These are phyloP conservation scores for Lepidurus packardi DNA, from an alignment of 1,140 invertebrate genomes.

Conservation along the genomic window DNA sequence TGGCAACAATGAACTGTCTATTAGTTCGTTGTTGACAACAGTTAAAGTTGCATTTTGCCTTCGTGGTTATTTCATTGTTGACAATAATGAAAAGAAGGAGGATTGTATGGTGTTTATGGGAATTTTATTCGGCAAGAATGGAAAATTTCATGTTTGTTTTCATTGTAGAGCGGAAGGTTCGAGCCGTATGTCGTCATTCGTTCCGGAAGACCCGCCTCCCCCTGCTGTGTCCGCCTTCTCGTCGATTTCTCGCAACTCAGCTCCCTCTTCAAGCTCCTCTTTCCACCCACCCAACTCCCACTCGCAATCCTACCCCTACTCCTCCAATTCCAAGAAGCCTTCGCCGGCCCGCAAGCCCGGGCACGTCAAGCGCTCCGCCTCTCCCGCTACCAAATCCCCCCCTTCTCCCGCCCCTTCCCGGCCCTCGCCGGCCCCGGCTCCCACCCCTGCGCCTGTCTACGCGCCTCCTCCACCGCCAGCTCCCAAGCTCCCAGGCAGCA, in stretches of 20 bases:
- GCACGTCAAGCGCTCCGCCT: conserved; percentile 35
- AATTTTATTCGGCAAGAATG: background rate
- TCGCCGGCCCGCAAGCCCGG: conserved; percentile 37
- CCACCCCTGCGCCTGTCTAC: background rate
- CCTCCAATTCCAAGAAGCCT: conserved; percentile 35
- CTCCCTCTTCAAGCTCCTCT: conserved; percentile 37
- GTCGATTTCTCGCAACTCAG: background rate
- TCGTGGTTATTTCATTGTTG: no score
- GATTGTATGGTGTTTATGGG: background rate
- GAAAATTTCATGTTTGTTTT: conserved; percentile 4
- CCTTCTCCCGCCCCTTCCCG: conserved; percentile 57
- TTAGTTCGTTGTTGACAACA: no score
- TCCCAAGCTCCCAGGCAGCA: conserved; percentile 31
- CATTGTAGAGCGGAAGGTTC: conserved; percentile 43
- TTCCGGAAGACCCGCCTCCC: conserved; percentile 50
- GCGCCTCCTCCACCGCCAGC: conserved; percentile 28
- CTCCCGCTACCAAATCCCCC: conserved; percentile 42
- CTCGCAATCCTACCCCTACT: conserved; percentile 41
- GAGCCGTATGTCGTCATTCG: conserved; percentile 50
- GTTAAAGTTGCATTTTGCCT: no score
- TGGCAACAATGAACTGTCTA: no score
- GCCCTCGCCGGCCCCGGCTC: conserved; percentile 31
- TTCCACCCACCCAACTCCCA: conserved; percentile 48
- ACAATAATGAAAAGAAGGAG: no score
- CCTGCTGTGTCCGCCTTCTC: conserved; percentile 46